A percentile compares a stretch with the other conserved stretches of the same genome.
Evolutionary conservation across 2,888 invertebrate species (phyloP).

Genomic region (Polymixis lichenea): DNA sequence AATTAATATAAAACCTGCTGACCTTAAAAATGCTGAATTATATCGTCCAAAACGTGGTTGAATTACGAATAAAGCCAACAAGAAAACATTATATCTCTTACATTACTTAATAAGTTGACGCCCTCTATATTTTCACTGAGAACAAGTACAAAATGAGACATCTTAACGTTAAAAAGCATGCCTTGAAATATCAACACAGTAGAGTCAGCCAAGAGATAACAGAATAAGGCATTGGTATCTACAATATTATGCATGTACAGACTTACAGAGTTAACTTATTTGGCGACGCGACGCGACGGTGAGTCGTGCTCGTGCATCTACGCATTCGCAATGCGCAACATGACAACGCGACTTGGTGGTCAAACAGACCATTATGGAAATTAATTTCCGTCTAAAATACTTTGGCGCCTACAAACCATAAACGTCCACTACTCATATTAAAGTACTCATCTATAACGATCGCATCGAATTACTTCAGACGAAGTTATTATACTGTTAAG

Average conservation of each 20-base stretch:
- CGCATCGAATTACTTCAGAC: conserved; percentile 53
- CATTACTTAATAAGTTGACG: conserved; percentile 42
- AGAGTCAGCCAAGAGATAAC: conserved; percentile 59
- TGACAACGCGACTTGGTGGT: conserved; percentile 63
- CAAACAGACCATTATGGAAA: conserved; percentile 70
- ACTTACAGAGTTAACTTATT: conserved; percentile 64
- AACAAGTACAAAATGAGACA: conserved; percentile 59
- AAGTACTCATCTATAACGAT: conserved; percentile 59
- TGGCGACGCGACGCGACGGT: conserved; percentile 58
- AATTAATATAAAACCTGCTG: conserved; percentile 53
- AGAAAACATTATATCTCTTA: conserved; percentile 29
- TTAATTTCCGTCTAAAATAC: conserved; percentile 72
- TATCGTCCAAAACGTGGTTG: conserved; percentile 38
- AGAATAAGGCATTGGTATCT: conserved; percentile 61
- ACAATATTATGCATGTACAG: conserved; percentile 62
- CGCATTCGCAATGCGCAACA: conserved; percentile 63
- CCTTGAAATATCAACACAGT: conserved; percentile 62
- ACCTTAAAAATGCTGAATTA: conserved; percentile 41
- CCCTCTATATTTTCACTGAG: conserved; percentile 39
- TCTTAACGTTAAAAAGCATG: conserved; percentile 54
- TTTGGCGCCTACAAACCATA: conserved; percentile 62
- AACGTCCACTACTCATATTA: conserved; percentile 58
- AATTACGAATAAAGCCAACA: conserved; percentile 47
- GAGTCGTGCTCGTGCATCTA: conserved; percentile 62
- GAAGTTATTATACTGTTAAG: conserved; percentile 46